Conservation (phyloP, 1,140 invertebrate species). For the Harpegnathos saltator region DNA sequence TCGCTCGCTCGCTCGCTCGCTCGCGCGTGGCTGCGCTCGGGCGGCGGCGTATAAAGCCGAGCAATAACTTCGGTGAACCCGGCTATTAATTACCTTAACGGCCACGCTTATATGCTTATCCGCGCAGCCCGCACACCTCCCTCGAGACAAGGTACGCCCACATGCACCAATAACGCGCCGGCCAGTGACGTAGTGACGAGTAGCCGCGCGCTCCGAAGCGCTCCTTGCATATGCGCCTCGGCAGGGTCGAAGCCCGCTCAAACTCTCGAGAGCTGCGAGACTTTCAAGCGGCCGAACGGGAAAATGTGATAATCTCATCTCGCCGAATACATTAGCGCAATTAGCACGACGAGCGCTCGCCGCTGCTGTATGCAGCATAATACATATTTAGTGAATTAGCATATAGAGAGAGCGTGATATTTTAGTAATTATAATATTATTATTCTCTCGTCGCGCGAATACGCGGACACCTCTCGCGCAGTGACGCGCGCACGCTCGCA, state of each 20-base stretch:
- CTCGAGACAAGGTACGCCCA: conserved; percentile 18
- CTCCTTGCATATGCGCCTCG: background rate
- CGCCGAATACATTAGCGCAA: too few relatives aligned
- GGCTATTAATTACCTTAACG: conserved; percentile 74
- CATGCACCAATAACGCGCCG: conserved; percentile 1
- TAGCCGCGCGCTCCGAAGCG: background rate
- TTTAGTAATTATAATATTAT: too few relatives aligned
- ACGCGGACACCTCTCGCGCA: too few relatives aligned
- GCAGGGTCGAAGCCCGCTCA: background rate
- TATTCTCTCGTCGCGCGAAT: too few relatives aligned
- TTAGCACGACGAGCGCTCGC: too few relatives aligned
- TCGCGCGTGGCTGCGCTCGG: conserved; percentile 2
- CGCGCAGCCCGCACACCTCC: conserved; percentile 13
- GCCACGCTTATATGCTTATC: conserved; percentile 70
- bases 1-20: too few relatives aligned
- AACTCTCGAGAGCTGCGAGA: background rate
- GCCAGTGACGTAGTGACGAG: conserved; percentile 26
- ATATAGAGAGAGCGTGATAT: too few relatives aligned
- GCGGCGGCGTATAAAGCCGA: conserved; percentile 59
- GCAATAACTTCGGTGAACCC: conserved; percentile 68
- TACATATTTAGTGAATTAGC: too few relatives aligned
- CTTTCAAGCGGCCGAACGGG: background rate
- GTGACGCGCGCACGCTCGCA: too few relatives aligned
- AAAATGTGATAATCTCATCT: background rate
- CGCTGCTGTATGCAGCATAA: background rate